Percentiles rank a stretch among this genome's conserved stretches.
Conservation (phyloP, 2,888 invertebrate genomes). For the Norana najaformis region DNA sequence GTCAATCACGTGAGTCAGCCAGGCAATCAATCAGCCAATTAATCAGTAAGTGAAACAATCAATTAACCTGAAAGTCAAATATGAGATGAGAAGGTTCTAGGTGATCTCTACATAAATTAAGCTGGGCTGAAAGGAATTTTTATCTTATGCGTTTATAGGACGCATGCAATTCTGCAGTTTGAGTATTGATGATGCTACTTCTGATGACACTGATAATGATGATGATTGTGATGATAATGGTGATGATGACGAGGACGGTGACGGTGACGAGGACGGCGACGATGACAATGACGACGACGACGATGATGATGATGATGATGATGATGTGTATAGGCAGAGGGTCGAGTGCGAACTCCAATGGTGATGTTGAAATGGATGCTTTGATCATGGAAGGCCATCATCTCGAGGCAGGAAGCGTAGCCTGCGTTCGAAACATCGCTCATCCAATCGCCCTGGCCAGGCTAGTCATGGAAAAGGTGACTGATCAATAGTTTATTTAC, state of each 20-base stretch:
- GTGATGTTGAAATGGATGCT: slow-evolving; percentile 84
- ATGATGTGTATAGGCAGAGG: slow-evolving; percentile 69
- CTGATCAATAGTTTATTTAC: no score
- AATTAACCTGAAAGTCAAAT: no score
- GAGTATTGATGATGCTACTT: no score
- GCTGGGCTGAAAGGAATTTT: no score
- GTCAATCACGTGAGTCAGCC: no score
- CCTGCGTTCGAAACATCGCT: slow-evolving; percentile 74
- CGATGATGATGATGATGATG: slow-evolving; percentile 9
- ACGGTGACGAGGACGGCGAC: background rate
- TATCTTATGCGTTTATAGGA: no score
- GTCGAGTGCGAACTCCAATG: slow-evolving; percentile 76
- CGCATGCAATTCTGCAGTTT: no score
- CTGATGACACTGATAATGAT: background rate
- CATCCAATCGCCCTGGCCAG: slow-evolving; percentile 80
- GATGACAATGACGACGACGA: slow-evolving; percentile 1
- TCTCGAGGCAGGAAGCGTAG: slow-evolving; percentile 74
- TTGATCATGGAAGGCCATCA: slow-evolving; percentile 78
- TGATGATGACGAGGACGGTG: background rate
- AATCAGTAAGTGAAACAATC: no score
- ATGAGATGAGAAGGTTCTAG: no score
- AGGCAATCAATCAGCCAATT: no score
- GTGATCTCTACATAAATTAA: no score
- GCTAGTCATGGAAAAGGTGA: slow-evolving; percentile 70
- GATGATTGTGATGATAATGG: background rate